These are phyloP conservation scores for Buathra laborator DNA, from an alignment of 2,888 invertebrate genomes.

Conservation along the genomic window DNA sequence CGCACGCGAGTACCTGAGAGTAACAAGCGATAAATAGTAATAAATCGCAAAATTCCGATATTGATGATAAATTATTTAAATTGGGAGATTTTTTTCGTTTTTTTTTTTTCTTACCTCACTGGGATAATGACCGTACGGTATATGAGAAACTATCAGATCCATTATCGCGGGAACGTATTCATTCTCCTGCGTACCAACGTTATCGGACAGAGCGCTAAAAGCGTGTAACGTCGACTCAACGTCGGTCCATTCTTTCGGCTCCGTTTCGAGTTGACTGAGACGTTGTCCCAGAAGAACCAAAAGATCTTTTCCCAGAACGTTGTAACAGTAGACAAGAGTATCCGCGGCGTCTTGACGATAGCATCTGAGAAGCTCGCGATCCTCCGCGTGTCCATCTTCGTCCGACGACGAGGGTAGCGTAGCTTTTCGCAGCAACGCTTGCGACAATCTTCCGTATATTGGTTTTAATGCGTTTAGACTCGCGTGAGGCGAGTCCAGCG, in stretches of 20 bases:
- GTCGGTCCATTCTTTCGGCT: conserved; percentile 87
- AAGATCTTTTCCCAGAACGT: conserved; percentile 91
- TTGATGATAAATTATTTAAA: background rate
- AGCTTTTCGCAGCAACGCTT: conserved; percentile 92
- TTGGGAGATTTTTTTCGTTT: background rate
- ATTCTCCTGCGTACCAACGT: conserved; percentile 83
- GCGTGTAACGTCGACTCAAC: conserved; percentile 86
- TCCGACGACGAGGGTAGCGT: conserved; percentile 88
- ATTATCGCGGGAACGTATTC: conserved; percentile 86
- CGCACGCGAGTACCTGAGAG: conserved; percentile 79
- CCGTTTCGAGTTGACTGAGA: conserved; percentile 87
- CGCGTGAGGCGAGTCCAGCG: conserved; percentile 79
- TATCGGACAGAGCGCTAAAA: conserved; percentile 86
- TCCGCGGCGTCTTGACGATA: conserved; percentile 95
- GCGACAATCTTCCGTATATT: conserved; percentile 92
- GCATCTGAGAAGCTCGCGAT: conserved; percentile 92
- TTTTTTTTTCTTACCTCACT: conserved; percentile 76
- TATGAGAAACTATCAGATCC: conserved; percentile 80
- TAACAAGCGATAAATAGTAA: background rate
- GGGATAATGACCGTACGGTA: conserved; percentile 81
- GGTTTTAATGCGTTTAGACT: conserved; percentile 87
- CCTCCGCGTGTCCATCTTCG: conserved; percentile 88
- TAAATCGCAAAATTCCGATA: background rate
- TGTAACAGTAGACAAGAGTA: conserved; percentile 95
- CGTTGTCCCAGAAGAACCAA: conserved; percentile 90